Evolutionary conservation across 2,113 vertebrate species (phyloP).

Genomic region (Azemiops feae): DNA sequence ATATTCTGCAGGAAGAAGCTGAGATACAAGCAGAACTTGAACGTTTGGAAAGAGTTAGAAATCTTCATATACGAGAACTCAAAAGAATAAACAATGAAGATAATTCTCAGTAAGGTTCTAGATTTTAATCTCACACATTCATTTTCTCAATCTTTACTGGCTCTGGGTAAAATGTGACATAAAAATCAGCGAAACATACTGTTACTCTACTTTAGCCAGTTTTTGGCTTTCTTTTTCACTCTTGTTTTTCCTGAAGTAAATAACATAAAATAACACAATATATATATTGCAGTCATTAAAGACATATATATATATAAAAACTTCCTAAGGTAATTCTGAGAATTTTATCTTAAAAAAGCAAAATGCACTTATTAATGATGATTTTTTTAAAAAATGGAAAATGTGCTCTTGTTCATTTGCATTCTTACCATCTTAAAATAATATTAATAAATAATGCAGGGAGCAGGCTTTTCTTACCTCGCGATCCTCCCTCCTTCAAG

Average conservation of each 20-base stretch:
- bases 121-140: conserved; percentile 46
- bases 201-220: too few species aligned
- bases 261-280: too few species aligned
- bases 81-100: conserved; percentile 99
- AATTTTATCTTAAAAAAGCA: background rate
- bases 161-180: conserved; percentile 6
- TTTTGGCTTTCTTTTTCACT: too few species aligned
- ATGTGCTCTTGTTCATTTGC: background rate
- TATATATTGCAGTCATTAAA: too few species aligned
- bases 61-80: conserved; percentile 99
- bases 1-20: conserved; percentile 92
- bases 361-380: background rate
- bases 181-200: background rate
- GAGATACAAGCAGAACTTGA: conserved; percentile 99
- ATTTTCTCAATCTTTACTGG: conserved; percentile 11
- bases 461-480: background rate
- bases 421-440: background rate
- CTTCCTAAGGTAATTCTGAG: background rate
- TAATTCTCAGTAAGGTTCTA: conserved; percentile 93
- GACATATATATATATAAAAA: background rate
- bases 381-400: background rate
- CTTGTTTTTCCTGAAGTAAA: too few species aligned
- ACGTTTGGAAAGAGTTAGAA: conserved; percentile 96
- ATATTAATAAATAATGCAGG: background rate
- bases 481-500: background rate